A percentile compares a stretch with the other conserved stretches of the same genome.
These are phyloP conservation scores for Drosophila suboccidentalis DNA, from an alignment of 2,888 invertebrate genomes.

Conservation along the genomic window DNA sequence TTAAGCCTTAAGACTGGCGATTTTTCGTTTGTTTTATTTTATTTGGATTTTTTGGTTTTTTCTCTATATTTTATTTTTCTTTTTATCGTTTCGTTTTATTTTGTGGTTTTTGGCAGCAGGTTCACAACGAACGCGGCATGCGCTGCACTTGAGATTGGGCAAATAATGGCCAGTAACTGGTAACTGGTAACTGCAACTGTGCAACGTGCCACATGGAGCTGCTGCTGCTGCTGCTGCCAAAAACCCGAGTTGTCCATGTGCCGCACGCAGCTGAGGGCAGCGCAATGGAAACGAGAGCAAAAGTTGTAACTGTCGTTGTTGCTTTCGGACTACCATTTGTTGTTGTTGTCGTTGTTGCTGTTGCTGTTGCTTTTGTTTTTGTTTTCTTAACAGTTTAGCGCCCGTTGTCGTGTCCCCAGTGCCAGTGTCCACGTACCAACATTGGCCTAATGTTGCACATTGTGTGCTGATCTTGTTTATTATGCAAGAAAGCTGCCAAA, in stretches of 20 bases:
- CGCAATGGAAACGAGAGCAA: slow-evolving; percentile 71
- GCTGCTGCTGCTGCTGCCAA: slow-evolving; percentile 41
- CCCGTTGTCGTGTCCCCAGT: slow-evolving; percentile 69
- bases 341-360: slow-evolving; percentile 22
- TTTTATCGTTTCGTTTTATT: slow-evolving; percentile 15
- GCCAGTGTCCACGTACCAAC: slow-evolving; percentile 78
- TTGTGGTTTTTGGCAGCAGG: slow-evolving; percentile 58
- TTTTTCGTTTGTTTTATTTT: slow-evolving; percentile 46
- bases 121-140: slow-evolving; percentile 66
- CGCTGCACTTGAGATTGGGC: slow-evolving; percentile 58
- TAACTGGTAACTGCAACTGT: slow-evolving; percentile 24
- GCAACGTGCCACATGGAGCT: slow-evolving; percentile 42
- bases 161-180: slow-evolving; percentile 20
- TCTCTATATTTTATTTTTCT: slow-evolving; percentile 31
- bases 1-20: slow-evolving; percentile 57
- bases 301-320: slow-evolving; percentile 49
- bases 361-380: slow-evolving; percentile 43
- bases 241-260: slow-evolving; percentile 62
- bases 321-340: slow-evolving; percentile 20
- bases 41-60: slow-evolving; percentile 8
- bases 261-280: slow-evolving; percentile 64
- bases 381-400: slow-evolving; percentile 71
- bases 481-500: slow-evolving; percentile 82
- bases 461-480: slow-evolving; percentile 82
- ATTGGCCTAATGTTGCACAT: slow-evolving; percentile 81